Evolutionary conservation across 2,888 invertebrate genomes (phyloP).

Genomic region (Drosophila percnosoma): DNA sequence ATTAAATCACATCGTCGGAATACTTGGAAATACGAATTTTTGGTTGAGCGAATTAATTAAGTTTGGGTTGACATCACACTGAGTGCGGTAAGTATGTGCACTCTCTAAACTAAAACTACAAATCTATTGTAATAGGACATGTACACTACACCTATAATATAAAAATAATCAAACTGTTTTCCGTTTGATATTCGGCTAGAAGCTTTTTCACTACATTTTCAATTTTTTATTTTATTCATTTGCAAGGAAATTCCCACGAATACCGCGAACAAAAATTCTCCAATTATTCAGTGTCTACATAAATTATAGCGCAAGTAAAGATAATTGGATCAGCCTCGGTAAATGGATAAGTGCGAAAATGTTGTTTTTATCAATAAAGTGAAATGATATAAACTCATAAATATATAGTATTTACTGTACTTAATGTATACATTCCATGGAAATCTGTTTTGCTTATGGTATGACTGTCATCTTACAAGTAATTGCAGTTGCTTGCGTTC

Average conservation of each 20-base stretch:
- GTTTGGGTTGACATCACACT: conserved; percentile 22
- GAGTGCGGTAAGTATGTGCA: neutral
- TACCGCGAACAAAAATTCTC: neutral
- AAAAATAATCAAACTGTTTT: neutral
- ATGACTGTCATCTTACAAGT: neutral
- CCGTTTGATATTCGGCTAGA: neutral
- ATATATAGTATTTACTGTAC: conserved; percentile 2
- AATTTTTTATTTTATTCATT: neutral
- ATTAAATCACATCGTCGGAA: neutral
- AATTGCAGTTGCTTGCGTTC: neutral
- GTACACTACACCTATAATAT: too few species aligned
- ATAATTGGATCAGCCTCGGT: conserved; percentile 33
- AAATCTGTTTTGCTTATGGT: neutral
- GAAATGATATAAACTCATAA: neutral
- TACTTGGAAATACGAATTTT: conserved; percentile 28
- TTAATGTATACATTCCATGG: conserved; percentile 1
- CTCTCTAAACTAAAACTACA: neutral
- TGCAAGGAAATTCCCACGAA: neutral
- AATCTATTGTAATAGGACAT: neutral
- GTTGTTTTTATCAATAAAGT: neutral
- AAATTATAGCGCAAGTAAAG: conserved; percentile 5
- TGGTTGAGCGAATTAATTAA: conserved; percentile 48
- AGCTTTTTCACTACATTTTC: neutral
- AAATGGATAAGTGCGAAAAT: conserved; percentile 8
- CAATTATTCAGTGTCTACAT: conserved; percentile 29